Evolutionary conservation across 2,888 invertebrate genomes (phyloP), one percentile per base, ranked within the genome.

Genomic region (Drosophila gaucha): DNA sequence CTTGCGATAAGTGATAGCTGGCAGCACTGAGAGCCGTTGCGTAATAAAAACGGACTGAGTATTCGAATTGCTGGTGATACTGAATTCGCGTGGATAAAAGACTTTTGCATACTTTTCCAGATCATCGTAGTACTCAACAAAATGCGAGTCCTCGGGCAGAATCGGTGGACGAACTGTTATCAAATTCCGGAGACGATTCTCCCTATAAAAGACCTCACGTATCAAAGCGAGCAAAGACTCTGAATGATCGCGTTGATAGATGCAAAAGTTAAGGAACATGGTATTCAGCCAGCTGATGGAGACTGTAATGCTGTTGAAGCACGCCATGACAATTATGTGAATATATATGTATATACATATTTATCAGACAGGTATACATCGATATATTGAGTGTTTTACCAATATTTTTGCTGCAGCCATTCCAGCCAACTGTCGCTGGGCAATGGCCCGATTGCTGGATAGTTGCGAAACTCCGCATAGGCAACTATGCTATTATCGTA

Each of bases 401-500:
- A 88, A 67, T 82, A 91, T 71, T 83, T 82, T 6, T 58, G 36
- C 0, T 63, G 20, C 10, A 91, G 26, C 88, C 90, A 91, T 1
- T 86, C 56, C 31, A 75, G 9, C 91, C 91, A 91, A 8, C 68
- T 65, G 30, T 78, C 83, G 3, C 49, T 59, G n/a, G 78, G 69
- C 36, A 91, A 4, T 0, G 88, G 82, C 0, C 58, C 49, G 3
- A 91, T 57, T 5, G 68, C 41, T 0, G 91, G 91, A 57, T 67
- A 77, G 16, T 80, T 84, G 1, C 74, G 73, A 10, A 91, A 70
- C 39, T 90, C 90, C 0, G 88, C 91, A 70, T 89, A 91, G 16
- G 82, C 90, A 0, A 84, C 46, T 5, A 60, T 1, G 0, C 6
- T 5, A 1, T 1, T 3, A 1, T 9, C 2, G 2, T n/a, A 31